Evolutionary conservation across 2,113 vertebrate genomes (phyloP).

Genomic region (Chloropsis cyanopogon): DNA sequence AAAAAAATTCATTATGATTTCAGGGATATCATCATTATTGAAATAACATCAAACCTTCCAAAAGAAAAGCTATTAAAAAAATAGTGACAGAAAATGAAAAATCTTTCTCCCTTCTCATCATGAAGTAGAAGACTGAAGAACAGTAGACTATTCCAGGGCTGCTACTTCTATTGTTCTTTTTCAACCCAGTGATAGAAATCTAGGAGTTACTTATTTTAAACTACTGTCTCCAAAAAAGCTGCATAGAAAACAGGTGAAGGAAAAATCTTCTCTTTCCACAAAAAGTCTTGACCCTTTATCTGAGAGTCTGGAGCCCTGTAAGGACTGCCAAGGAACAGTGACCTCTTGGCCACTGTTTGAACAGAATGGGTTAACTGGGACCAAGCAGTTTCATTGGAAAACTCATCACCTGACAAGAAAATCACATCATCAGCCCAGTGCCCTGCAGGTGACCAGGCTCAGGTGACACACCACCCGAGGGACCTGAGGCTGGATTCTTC

Average conservation of each 20-base stretch:
- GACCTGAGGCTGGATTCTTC: neutral
- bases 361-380: neutral
- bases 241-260: neutral
- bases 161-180: neutral
- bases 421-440: neutral
- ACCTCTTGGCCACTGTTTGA: neutral
- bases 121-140: neutral
- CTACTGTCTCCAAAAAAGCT: neutral
- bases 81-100: neutral
- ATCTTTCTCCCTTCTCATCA: neutral
- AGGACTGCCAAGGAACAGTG: neutral
- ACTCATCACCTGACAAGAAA: neutral
- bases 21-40: neutral
- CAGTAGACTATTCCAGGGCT: neutral
- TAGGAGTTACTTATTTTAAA: neutral
- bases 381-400: neutral
- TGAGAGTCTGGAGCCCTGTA: neutral
- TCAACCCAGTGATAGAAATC: neutral
- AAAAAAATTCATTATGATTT: slow-evolving; percentile 2
- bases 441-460: neutral
- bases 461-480: neutral
- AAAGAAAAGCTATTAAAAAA: neutral
- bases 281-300: neutral
- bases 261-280: neutral
- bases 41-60: neutral